Conservation (phyloP, 1,140 invertebrate genomes). For the Teleogryllus occipitalis region DNA sequence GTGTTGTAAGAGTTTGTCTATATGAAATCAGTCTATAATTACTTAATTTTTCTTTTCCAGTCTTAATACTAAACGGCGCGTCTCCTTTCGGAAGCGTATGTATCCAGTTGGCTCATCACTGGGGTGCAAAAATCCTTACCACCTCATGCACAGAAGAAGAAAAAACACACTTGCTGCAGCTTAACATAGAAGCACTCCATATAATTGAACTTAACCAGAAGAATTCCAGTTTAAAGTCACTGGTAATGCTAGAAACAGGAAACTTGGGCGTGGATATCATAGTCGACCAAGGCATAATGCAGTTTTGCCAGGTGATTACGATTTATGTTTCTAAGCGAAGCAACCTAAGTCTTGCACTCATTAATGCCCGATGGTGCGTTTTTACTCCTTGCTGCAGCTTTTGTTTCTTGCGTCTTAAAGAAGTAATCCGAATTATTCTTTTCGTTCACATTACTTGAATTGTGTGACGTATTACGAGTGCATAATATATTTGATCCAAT, state of each 20-base stretch:
- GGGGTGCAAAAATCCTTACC: conserved; percentile 42
- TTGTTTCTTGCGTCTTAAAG: too few species aligned
- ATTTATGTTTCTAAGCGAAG: too few species aligned
- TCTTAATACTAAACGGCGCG: conserved; percentile 42
- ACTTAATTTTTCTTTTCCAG: conserved; percentile 20
- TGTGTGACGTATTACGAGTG: too few species aligned
- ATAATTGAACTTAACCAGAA: conserved; percentile 37
- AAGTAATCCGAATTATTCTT: too few species aligned
- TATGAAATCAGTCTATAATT: not conserved
- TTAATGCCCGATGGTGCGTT: too few species aligned
- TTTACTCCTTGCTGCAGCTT: too few species aligned
- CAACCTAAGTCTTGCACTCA: too few species aligned
- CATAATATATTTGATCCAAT: too few species aligned
- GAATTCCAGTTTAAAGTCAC: conserved; percentile 33
- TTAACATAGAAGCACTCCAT: conserved; percentile 35
- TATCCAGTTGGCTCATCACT: conserved; percentile 39
- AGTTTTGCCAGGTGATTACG: conserved; percentile 27
- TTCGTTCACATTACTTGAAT: too few species aligned
- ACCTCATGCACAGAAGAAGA: conserved; percentile 37
- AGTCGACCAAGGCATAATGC: conserved; percentile 32
- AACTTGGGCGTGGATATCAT: conserved; percentile 42
- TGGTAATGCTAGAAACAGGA: conserved; percentile 41
- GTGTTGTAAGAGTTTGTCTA: too few species aligned
- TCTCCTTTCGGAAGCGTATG: conserved; percentile 37
- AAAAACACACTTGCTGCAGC: conserved; percentile 35